Percentiles rank a stretch among this genome's conserved stretches.
phyloP scores from a whole-genome alignment of 2,113 vertebrate genomes.

The Arenaria interpres region DNA sequence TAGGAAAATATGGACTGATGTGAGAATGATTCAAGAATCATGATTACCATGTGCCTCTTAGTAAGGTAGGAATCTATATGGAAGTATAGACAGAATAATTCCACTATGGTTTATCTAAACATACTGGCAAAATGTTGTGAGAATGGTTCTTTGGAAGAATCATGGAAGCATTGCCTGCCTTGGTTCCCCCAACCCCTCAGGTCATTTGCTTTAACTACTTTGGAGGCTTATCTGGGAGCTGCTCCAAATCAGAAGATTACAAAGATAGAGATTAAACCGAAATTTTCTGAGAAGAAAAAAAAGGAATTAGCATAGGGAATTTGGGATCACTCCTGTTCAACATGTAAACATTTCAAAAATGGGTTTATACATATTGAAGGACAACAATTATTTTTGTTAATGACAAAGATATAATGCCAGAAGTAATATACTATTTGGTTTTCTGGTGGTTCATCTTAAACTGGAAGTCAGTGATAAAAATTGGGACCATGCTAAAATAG shows the following conservation, averaged over 20 bases:
- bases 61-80: background rate
- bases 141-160: background rate
- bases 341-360: background rate
- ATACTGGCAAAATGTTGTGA: background rate
- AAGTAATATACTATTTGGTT: background rate
- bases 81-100: background rate
- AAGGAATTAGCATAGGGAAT: background rate
- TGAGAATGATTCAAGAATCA: background rate
- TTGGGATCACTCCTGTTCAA: background rate
- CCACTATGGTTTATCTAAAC: background rate
- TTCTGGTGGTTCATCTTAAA: background rate
- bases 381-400: background rate
- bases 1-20: background rate
- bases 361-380: background rate
- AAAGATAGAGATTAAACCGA: background rate
- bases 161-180: background rate
- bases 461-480: background rate
- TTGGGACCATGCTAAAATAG: background rate
- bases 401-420: background rate
- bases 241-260: background rate
- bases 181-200: background rate
- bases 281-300: background rate
- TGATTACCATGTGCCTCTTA: background rate
- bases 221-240: background rate
- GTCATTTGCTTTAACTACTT: background rate